A percentile compares a stretch with the other conserved stretches of the same genome.
Evolutionary conservation across 2,113 vertebrate species (phyloP).

Genomic region (Oreochromis niloticus): DNA sequence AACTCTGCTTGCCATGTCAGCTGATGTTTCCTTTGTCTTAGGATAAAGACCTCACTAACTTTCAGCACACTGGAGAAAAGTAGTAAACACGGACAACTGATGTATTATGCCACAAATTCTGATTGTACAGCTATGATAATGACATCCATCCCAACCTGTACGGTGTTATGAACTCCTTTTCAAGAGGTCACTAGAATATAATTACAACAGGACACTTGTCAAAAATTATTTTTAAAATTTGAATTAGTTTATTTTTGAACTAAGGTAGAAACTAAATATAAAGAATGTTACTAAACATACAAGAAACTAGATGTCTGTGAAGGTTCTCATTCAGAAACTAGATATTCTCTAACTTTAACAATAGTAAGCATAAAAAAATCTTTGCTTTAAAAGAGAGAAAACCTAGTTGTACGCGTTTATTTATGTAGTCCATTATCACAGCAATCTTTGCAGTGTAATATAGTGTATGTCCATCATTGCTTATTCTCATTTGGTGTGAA

Average conservation of each 20-base stretch:
- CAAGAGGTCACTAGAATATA: neutral
- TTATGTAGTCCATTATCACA: neutral
- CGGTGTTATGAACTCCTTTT: neutral
- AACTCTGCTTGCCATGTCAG: slow-evolving; percentile 46
- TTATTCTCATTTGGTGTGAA: neutral
- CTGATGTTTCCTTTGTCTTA: slow-evolving; percentile 59
- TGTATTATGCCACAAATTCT: slow-evolving; percentile 32
- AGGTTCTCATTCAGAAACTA: too few species aligned
- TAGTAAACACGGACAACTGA: slow-evolving; percentile 49
- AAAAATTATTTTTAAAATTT: neutral
- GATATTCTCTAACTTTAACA: neutral
- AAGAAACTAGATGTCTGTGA: neutral
- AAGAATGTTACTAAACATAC: neutral
- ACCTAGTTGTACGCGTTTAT: neutral
- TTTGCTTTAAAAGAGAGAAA: neutral
- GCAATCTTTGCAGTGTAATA: neutral
- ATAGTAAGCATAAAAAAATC: neutral
- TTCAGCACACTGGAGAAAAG: slow-evolving; percentile 40
- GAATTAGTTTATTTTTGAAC: neutral
- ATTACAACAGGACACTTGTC: neutral
- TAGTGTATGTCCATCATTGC: neutral
- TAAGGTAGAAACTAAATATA: neutral
- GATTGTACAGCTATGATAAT: neutral
- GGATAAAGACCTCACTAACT: slow-evolving; percentile 57
- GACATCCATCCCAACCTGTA: neutral